phyloP scores from a whole-genome alignment of 2,797 vertebrate genomes.

The Manis crassicaudata region DNA sequence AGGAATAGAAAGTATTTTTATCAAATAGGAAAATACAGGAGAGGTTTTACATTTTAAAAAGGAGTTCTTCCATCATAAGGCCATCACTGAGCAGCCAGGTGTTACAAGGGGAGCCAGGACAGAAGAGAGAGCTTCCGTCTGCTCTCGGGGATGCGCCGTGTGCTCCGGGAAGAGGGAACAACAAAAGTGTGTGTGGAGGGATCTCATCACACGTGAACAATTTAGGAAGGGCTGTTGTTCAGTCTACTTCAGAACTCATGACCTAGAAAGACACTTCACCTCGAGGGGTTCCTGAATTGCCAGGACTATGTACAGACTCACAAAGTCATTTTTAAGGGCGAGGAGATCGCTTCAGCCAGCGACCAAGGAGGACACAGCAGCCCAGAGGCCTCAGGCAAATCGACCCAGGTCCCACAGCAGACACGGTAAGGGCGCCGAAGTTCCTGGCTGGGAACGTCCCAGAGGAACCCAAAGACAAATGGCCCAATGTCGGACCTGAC shows the following conservation, averaged over 20 bases:
- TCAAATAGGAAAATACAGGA: not conserved
- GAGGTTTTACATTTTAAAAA: not conserved
- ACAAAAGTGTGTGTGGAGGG: not conserved
- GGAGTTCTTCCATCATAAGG: not conserved
- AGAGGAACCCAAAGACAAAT: not conserved
- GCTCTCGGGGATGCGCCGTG: rapidly evolving
- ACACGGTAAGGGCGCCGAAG: not conserved
- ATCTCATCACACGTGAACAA: not conserved
- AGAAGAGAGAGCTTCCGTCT: no score
- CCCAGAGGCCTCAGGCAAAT: not conserved
- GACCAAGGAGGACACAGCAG: not conserved
- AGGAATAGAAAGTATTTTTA: not conserved
- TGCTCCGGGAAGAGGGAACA: not conserved
- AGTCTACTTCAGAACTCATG: not conserved
- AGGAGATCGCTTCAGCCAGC: not conserved
- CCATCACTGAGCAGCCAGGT: no score
- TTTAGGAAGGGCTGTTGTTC: not conserved
- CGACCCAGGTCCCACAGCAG: not conserved
- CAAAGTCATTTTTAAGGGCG: not conserved
- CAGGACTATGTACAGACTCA: rapidly evolving
- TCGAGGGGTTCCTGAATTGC: not conserved
- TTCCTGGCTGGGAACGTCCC: rapidly evolving
- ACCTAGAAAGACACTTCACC: not conserved
- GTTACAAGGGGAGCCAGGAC: no score
- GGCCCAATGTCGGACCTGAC: not conserved